Conservation (phyloP, 2,113 vertebrate genomes). For the Riparia riparia region DNA sequence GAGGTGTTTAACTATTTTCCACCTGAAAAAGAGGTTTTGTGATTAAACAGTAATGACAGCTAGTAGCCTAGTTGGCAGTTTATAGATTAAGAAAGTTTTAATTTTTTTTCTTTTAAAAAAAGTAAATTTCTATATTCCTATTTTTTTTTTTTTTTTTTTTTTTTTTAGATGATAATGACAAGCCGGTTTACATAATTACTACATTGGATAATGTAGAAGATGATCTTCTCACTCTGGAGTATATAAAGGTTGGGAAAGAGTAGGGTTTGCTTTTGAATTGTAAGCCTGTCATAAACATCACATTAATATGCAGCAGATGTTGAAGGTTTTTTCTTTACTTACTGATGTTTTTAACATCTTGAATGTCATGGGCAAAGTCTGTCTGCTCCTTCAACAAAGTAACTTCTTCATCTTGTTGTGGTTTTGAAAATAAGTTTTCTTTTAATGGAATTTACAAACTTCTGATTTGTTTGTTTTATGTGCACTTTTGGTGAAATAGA, state of each 20-base stretch:
- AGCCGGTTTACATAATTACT: conserved; percentile 90
- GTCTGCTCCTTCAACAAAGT: background rate
- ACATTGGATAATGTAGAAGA: conserved; percentile 92
- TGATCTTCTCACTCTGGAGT: conserved; percentile 91
- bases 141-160: background rate
- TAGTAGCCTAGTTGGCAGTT: background rate
- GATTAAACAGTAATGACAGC: background rate
- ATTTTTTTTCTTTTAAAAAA: background rate
- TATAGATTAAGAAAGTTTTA: background rate
- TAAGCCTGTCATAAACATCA: background rate
- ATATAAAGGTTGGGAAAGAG: conserved; percentile 82
- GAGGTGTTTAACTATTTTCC: background rate
- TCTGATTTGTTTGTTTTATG: background rate
- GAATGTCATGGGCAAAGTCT: background rate
- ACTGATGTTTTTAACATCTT: background rate
- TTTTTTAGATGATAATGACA: conserved; percentile 86
- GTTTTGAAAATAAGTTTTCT: background rate
- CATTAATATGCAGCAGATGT: background rate
- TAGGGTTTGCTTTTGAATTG: background rate
- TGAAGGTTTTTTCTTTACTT: background rate
- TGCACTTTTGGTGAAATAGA: conserved; percentile 72
- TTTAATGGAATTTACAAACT: background rate
- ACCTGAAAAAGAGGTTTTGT: background rate
- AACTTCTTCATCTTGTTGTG: background rate
- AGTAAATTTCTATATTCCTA: background rate